Evolutionary conservation across 2,797 vertebrate species (phyloP).

Genomic region (Amblyraja radiata): DNA sequence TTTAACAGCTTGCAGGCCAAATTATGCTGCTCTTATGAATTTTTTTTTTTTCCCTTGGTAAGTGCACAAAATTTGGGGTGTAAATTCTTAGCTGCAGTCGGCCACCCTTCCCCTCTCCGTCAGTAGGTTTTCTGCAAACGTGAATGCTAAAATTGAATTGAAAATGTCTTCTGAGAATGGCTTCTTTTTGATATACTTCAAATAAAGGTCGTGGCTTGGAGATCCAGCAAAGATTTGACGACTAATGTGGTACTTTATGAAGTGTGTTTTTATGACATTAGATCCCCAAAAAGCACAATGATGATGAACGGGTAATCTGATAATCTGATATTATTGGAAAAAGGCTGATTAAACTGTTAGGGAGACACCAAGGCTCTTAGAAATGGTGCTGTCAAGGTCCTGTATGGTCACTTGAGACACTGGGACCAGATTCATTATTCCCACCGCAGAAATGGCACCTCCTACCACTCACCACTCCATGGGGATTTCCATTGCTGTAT

Average conservation of each 20-base stretch:
- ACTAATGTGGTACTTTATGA: not conserved
- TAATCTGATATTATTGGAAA: not conserved
- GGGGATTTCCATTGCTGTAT: not conserved
- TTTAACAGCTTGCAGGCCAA: conserved; percentile 23
- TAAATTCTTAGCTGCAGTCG: not conserved
- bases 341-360: not conserved
- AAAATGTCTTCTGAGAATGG: not conserved
- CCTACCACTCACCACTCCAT: not conserved
- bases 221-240: not conserved
- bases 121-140: not conserved
- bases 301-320: not conserved
- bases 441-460: too few relatives aligned
- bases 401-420: not conserved
- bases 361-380: too few relatives aligned
- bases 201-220: not conserved
- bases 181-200: not conserved
- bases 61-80: not conserved
- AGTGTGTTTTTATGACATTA: too few relatives aligned
- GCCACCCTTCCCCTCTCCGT: not conserved
- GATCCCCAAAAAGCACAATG: too few relatives aligned
- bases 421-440: not conserved
- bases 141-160: not conserved
- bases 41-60: not conserved
- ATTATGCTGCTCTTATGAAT: not conserved
- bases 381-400: not conserved